phyloP scores from a whole-genome alignment of 2,797 vertebrate species.

The Limnodromus scolopaceus region DNA sequence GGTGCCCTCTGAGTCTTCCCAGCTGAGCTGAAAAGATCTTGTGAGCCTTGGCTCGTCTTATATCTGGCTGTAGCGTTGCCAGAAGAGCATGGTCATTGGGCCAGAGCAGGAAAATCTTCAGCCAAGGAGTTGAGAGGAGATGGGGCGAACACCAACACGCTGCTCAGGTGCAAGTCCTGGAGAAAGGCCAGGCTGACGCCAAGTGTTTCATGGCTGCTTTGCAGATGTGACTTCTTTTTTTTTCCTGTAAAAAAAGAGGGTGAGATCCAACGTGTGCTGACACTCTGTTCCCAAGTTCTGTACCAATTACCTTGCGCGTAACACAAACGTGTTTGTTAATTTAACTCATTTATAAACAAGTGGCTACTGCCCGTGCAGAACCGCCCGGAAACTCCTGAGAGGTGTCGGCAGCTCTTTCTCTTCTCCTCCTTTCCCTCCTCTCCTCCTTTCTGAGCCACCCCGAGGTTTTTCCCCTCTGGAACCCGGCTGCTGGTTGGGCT shows the following conservation, averaged over 20 bases:
- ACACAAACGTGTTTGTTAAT: neutral
- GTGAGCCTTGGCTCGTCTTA: accelerated
- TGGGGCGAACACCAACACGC: accelerated
- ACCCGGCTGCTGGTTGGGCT: neutral
- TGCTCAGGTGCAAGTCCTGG: neutral
- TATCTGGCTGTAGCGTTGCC: neutral
- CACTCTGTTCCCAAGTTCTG: neutral
- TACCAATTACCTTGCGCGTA: accelerated
- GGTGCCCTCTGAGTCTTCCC: neutral
- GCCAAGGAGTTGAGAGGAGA: neutral
- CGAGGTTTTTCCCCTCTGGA: accelerated
- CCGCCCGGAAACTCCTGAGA: neutral
- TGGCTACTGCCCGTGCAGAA: neutral
- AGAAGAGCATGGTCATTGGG: neutral
- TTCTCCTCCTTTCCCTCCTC: neutral
- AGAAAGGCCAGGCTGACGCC: neutral
- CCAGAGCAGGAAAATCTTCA: neutral
- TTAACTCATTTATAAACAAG: neutral
- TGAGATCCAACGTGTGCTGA: accelerated
- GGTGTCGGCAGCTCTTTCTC: neutral
- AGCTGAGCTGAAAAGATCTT: neutral
- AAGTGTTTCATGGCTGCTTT: neutral
- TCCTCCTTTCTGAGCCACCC: neutral
- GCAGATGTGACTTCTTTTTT: neutral
- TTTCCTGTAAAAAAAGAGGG: neutral